phyloP scores from a whole-genome alignment of 2,888 invertebrate genomes.

The Eutolmus rufibarbis region DNA sequence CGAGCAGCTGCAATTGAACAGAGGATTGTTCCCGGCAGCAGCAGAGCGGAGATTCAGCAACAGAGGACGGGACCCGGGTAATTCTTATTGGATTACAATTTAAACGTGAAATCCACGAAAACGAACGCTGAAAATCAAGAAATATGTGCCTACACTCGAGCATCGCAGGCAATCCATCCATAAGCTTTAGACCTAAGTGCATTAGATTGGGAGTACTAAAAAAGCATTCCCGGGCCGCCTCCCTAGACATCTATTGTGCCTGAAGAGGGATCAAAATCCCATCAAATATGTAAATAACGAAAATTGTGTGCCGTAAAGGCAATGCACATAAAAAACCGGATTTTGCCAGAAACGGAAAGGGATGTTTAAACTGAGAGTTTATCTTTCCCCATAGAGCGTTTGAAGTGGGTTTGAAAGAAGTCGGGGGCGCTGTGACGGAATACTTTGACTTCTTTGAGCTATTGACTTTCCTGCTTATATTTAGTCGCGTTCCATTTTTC shows the following conservation, averaged over 20 bases:
- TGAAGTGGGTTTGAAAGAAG: conserved; percentile 4
- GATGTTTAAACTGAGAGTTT: conserved; percentile 18
- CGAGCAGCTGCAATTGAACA: neutral
- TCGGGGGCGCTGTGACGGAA: neutral
- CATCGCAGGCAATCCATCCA: neutral
- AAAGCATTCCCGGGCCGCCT: neutral
- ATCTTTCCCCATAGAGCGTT: neutral
- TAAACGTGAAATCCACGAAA: neutral
- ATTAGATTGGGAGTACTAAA: conserved; percentile 3
- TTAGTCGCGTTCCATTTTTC: conserved; percentile 16
- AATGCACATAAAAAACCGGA: conserved; percentile 29
- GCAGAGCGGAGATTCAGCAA: neutral
- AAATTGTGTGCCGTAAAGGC: conserved; percentile 36
- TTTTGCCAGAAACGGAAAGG: neutral
- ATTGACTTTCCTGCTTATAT: conserved; percentile 22
- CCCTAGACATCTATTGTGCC: conserved; percentile 30
- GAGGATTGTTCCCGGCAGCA: neutral
- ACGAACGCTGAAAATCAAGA: neutral
- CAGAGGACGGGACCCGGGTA: neutral
- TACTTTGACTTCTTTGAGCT: conserved; percentile 31
- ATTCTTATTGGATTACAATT: neutral
- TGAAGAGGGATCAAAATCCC: conserved; percentile 40
- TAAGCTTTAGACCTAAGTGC: conserved; percentile 10
- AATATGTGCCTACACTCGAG: neutral
- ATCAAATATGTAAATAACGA: conserved; percentile 40